Evolutionary conservation across 37 sponge, comb jelly and placozoan species (phyloP), one percentile per base, ranked within the genome.

Genomic region (Beroe ovata): DNA sequence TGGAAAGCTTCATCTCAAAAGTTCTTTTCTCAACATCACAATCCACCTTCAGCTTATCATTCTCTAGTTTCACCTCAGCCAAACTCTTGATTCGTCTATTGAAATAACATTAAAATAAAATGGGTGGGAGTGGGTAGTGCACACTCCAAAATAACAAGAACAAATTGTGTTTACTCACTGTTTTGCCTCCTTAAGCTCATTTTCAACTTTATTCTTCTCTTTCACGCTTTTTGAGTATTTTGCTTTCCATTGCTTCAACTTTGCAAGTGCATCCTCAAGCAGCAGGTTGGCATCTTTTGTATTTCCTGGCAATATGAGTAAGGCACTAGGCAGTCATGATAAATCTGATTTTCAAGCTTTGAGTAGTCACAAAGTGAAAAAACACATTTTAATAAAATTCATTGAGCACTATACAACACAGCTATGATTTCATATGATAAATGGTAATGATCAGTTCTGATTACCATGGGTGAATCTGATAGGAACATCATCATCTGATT

Each of bases 21-120:
- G 35, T n/a, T 42, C 84, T 39, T n/a, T 42, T 39, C 18, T 77
- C 84, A 39, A 77, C 84, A 23, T 77, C 84, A 77, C 1, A 42
- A n/a, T 77, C 84, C 41, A 77, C 54, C 41, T 42, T 39, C 6
- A 42, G 42, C 4, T 42, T 77, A 26, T 77, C 84, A 40, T 77
- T 32, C 54, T 20, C 42, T 3, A 42, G 22, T 36, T 77, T 77
- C 28, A 41, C 21, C 22, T 77, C 84, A 42, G 54, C 11, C 1
- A 42, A 41, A 39, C 41, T 42, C 20, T 39, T 77, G 1, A 77
- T 16, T 77, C 41, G 39, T 54, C 84, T 77, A n/a, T n/a, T n/a
- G n/a, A n/a, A n/a, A n/a, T n/a, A n/a, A n/a, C n/a, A n/a, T n/a
- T n/a, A n/a, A n/a, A n/a, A n/a, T n/a, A n/a, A n/a, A n/a, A n/a